Evolutionary conservation across 2,888 invertebrate species (phyloP), one percentile per base, ranked within the genome.

Genomic region (Tiliacea citrago): DNA sequence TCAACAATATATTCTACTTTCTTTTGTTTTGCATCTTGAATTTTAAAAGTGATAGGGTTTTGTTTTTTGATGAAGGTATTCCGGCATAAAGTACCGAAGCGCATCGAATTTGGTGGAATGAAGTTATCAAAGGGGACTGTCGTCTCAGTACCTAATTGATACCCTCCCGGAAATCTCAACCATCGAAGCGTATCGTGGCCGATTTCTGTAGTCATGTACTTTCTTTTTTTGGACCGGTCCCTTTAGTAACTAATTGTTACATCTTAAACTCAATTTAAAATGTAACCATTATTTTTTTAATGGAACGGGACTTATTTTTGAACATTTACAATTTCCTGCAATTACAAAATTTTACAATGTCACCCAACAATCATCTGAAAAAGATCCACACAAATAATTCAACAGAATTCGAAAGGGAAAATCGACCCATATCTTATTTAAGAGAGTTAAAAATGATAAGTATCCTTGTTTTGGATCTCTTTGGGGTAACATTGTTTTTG

Each of bases 401-500:
- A 81, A 69, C 24, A 57, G 13, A 68, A 81, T 58, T 62, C 18
- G 29, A 80, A 84, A 84, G 29, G 65, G 55, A 61, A 84, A 75
- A 85, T 73, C 51, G 67, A 68, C 62, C 72, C 63, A 78, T 55
- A 74, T 67, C 24, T 55, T 83, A 83, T 76, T 83, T 79, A 86
- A 86, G 79, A 72, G 47, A 77, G 69, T 82, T 69, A 76, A 88
- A 77, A 81, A 81, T 85, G 73, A 84, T 88, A 86, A 75, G 81
- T 78, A 72, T 75, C 79, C 82, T 70, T 86, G 82, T 86, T 86
- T 88, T 75, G 79, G 81, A 84, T 61, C 77, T 71, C 67, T 86
- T 85, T 79, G 61, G 73, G 82, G 84, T 85, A 73, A 75, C 76
- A 81, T 85, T 81, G 83, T 88, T 87, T 87, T 88, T 88, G 78